Conservation (phyloP, 1,140 invertebrate genomes). For the Rhagoletis pomonella region DNA sequence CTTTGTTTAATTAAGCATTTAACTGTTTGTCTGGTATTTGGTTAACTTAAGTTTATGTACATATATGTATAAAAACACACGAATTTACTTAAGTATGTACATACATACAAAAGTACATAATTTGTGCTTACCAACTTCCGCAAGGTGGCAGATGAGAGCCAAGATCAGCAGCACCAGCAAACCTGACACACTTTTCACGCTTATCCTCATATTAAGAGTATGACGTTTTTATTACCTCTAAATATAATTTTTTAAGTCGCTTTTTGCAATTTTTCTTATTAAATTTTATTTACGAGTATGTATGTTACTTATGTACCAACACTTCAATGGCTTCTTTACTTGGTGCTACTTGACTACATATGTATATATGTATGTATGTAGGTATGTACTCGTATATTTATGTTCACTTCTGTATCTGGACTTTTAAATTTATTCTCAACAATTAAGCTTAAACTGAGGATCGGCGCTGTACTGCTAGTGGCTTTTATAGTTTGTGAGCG, state of each 20-base stretch:
- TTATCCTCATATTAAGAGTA: background rate
- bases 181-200: background rate
- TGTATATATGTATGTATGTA: too few species aligned
- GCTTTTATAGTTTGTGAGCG: slow-evolving; percentile 42
- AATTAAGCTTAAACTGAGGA: slow-evolving; percentile 33
- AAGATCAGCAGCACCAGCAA: slow-evolving; percentile 15
- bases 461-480: background rate
- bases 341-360: too few species aligned
- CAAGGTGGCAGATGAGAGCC: background rate
- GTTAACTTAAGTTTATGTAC: background rate
- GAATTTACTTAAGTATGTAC: too few species aligned
- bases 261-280: slow-evolving; percentile 10
- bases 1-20: slow-evolving; percentile 9
- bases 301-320: background rate
- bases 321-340: slow-evolving; percentile 23
- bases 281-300: background rate
- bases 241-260: background rate
- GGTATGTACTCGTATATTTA: too few species aligned
- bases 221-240: background rate
- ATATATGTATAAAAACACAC: too few species aligned
- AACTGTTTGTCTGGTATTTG: background rate
- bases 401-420: background rate
- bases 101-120: background rate
- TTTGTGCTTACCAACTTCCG: slow-evolving; percentile 20
- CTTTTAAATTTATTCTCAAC: background rate